Conservation (phyloP, 2,888 invertebrate species). For the Listrodromus nycthemerus region DNA sequence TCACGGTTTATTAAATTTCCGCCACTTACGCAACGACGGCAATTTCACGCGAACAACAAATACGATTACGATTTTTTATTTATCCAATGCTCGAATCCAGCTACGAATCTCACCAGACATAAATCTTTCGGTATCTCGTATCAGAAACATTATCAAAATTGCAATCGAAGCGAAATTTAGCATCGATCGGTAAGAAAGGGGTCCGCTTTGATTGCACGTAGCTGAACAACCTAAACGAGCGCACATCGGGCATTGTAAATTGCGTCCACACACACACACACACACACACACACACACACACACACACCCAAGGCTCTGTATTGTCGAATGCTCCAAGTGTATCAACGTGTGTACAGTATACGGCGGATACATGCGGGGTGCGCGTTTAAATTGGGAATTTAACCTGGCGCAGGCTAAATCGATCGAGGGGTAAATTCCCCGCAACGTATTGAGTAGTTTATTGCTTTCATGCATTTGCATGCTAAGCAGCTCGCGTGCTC, state of each 20-base stretch:
- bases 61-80: not conserved
- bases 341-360: constrained; percentile 53
- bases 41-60: not conserved
- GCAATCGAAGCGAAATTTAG: constrained; percentile 59
- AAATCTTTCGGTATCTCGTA: not conserved
- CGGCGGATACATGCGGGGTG: constrained; percentile 56
- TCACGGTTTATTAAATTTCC: not conserved
- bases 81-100: not conserved
- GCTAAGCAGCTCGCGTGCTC: constrained; percentile 84
- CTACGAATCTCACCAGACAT: not conserved
- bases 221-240: constrained; percentile 36
- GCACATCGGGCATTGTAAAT: constrained; percentile 54
- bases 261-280: constrained; percentile 33
- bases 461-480: constrained; percentile 85
- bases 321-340: constrained; percentile 30
- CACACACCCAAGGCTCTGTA: constrained; percentile 16
- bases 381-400: constrained; percentile 79
- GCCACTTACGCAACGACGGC: not conserved
- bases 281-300: constrained; percentile 41
- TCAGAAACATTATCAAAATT: constrained; percentile 37
- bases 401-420: constrained; percentile 78
- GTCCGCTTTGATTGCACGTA: constrained; percentile 36
- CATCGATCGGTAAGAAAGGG: constrained; percentile 48
- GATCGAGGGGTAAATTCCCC: constrained; percentile 82
- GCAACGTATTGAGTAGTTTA: constrained; percentile 84